Evolutionary conservation across 2,888 invertebrate genomes (phyloP).

Genomic region (Congeria kusceri): DNA sequence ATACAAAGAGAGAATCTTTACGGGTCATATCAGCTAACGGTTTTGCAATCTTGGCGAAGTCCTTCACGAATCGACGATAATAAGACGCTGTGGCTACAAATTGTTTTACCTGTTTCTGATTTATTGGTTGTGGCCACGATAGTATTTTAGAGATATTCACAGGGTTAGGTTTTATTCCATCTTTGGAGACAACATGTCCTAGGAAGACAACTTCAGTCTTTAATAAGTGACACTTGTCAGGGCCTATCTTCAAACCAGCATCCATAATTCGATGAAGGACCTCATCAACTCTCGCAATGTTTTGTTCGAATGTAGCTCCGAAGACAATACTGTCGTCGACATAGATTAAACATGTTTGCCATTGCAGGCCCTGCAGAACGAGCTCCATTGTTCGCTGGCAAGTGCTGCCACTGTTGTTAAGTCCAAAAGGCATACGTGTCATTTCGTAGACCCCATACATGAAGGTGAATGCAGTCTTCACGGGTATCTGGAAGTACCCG

Average conservation of each 20-base stretch:
- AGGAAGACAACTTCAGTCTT: slow-evolving; percentile 27
- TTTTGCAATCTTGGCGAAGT: slow-evolving; percentile 23
- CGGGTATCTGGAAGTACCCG: slow-evolving; percentile 10
- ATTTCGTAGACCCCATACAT: slow-evolving; percentile 10
- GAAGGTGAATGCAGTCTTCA: slow-evolving; percentile 1
- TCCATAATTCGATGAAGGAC: slow-evolving; percentile 5
- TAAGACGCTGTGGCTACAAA: slow-evolving; percentile 29
- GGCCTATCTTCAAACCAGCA: slow-evolving; percentile 26
- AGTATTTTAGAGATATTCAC: slow-evolving; percentile 21
- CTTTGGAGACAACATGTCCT: slow-evolving; percentile 31
- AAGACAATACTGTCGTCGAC: slow-evolving; percentile 33
- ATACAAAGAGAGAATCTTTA: not conserved
- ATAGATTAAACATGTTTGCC: slow-evolving; percentile 26
- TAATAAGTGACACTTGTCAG: slow-evolving; percentile 21
- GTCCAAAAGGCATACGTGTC: slow-evolving; percentile 9
- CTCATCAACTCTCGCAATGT: slow-evolving; percentile 17
- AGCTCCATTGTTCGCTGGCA: slow-evolving; percentile 24
- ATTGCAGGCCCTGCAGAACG: slow-evolving; percentile 15
- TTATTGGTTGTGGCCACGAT: slow-evolving; percentile 13
- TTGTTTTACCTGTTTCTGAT: slow-evolving; percentile 22
- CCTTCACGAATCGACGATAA: slow-evolving; percentile 20
- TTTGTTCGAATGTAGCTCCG: slow-evolving; percentile 13
- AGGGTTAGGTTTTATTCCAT: slow-evolving; percentile 23
- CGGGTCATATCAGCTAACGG: slow-evolving; percentile 5
- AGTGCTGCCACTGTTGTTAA: not conserved